Evolutionary conservation across 2,113 vertebrate genomes (phyloP), one percentile per base, ranked within the genome.

Genomic region (Syngnathus floridae): DNA sequence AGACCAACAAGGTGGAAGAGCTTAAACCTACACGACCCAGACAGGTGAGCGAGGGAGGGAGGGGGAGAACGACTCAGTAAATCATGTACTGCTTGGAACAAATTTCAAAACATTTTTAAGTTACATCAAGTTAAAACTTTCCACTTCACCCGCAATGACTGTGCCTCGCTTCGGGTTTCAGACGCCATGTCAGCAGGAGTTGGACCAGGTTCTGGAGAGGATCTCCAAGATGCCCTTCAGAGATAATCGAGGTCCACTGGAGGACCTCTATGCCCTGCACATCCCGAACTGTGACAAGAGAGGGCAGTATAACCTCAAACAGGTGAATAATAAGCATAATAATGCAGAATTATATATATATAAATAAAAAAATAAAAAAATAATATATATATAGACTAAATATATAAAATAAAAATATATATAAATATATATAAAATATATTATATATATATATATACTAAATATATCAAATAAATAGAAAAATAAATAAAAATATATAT

Each of bases 211-310:
- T 72, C 88, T 99, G 84, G 95, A 97, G 83, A 88, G 94, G 66
- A 99, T 99, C 82, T 95, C 95, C 7, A 94, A 93, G 82, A 95
- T 99, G 94, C 90, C 93, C 69, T 91, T 98, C 75, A 93, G 93
- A 0, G 97, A 99, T 72, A 95, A 99, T 69, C 79, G 94, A 68
- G 95, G 94, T 1, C 95, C 95, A 0, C 85, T 99, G 89, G 97
- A 99, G 66, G 94, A 98, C 67, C 93, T 99, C 48, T 98, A 98
- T 40, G 92, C 95, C 56, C 85, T 98, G 76, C 94, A 98, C 68
- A 99, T 99, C 83, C 97, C 97, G 74, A 99, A 99, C 90, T 99
- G 97, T 5, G 95, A 98, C 93, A 97, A 93, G 82, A 93, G 92
- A 2, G 96, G 97, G 80, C 90, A 95, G 74, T 99, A 97, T 88